These are phyloP conservation scores for Latrodectus elegans DNA, from an alignment of 2,888 invertebrate genomes.

Conservation along the genomic window DNA sequence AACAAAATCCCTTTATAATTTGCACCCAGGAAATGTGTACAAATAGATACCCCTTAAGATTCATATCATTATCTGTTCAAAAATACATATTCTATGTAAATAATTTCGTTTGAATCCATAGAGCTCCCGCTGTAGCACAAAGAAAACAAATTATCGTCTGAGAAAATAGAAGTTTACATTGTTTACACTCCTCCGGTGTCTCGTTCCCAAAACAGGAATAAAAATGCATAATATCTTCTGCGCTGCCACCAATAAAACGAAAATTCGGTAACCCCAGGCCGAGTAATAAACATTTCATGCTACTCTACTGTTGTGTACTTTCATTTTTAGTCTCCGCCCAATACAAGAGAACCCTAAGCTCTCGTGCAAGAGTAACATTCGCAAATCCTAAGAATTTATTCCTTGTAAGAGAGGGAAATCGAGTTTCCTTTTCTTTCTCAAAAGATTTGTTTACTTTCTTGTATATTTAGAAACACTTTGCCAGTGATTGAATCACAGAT, in stretches of 20 bases:
- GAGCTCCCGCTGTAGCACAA: neutral
- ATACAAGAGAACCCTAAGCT: neutral
- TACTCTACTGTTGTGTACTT: conserved; percentile 8
- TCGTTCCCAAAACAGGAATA: conserved; percentile 33
- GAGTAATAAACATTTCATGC: conserved; percentile 53
- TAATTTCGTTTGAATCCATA: neutral
- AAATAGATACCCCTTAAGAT: too few relatives aligned
- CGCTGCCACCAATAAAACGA: conserved; percentile 36
- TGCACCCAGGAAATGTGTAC: too few relatives aligned
- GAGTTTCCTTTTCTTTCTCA: neutral
- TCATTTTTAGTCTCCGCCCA: conserved; percentile 13
- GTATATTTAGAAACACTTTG: neutral
- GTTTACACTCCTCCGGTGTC: conserved; percentile 28
- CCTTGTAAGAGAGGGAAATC: conserved; percentile 5
- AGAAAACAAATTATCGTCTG: conserved; percentile 35
- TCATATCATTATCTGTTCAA: too few relatives aligned
- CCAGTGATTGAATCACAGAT: neutral
- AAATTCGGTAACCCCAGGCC: conserved; percentile 24
- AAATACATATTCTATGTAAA: too few relatives aligned
- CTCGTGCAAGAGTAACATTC: neutral
- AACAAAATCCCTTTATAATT: too few relatives aligned
- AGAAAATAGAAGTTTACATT: conserved; percentile 31
- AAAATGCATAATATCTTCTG: conserved; percentile 33
- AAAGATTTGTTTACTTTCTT: neutral
- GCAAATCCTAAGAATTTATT: conserved; percentile 35